Evolutionary conservation across 2,888 invertebrate genomes (phyloP).

Genomic region (Labia minor): DNA sequence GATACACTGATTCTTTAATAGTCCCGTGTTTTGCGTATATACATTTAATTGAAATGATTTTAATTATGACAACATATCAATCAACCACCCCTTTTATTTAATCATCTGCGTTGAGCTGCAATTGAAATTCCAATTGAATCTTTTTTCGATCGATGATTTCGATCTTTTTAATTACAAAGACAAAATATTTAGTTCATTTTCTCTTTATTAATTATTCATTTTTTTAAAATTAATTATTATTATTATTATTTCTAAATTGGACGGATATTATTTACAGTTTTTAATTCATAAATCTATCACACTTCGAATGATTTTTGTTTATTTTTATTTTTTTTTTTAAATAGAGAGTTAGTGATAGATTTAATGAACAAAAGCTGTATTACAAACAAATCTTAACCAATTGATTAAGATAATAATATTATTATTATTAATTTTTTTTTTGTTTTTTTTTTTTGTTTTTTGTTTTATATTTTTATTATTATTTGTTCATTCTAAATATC

Average conservation of each 20-base stretch:
- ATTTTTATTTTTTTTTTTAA: not conserved
- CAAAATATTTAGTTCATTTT: too few relatives aligned
- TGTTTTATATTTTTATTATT: not conserved
- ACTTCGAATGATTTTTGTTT: not conserved
- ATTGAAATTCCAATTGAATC: constrained; percentile 18
- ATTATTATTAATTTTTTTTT: too few relatives aligned
- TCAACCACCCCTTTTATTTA: constrained; percentile 36
- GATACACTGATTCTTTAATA: too few relatives aligned
- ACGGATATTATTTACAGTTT: constrained; percentile 39
- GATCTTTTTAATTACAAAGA: constrained; percentile 2
- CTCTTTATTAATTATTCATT: not conserved
- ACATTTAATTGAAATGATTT: not conserved
- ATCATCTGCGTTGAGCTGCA: constrained; percentile 37
- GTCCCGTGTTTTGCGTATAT: too few relatives aligned
- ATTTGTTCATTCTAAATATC: constrained; percentile 34
- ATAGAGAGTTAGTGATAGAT: not conserved
- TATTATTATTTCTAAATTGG: constrained; percentile 33
- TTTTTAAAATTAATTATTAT: not conserved
- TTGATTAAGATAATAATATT: constrained; percentile 1
- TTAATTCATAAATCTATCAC: too few relatives aligned
- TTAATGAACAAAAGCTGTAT: not conserved
- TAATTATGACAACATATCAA: not conserved
- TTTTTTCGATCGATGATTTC: not conserved
- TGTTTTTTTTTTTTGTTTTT: not conserved
- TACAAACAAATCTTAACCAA: not conserved